phyloP scores from a whole-genome alignment of 1,140 invertebrate genomes.

The Orchestia grillus region DNA sequence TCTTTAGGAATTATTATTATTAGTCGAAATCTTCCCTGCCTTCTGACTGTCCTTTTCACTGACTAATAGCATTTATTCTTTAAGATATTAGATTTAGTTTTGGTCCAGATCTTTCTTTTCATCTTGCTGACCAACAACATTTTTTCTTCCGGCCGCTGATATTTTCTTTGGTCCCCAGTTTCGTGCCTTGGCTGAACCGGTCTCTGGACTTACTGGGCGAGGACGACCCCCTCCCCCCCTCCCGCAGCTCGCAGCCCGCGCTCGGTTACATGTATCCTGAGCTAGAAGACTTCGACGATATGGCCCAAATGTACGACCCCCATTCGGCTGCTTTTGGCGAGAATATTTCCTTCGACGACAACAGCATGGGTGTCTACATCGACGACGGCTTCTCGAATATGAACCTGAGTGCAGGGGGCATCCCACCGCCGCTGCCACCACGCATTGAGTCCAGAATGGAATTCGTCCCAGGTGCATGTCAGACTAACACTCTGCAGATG shows the following conservation, averaged over 20 bases:
- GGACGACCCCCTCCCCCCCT: background rate
- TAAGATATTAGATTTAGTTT: too few species aligned
- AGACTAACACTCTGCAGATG: background rate
- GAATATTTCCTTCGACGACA: constrained; percentile 40
- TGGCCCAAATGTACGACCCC: constrained; percentile 56
- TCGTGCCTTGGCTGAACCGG: constrained; percentile 63
- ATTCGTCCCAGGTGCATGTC: constrained; percentile 21
- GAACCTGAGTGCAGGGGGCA: constrained; percentile 58
- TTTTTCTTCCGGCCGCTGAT: background rate
- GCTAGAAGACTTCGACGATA: constrained; percentile 60
- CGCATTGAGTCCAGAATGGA: constrained; percentile 61
- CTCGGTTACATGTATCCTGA: constrained; percentile 62
- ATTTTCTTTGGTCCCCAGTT: constrained; percentile 53
- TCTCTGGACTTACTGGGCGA: constrained; percentile 65
- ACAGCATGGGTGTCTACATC: constrained; percentile 35
- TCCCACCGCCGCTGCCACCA: constrained; percentile 61
- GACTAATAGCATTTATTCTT: too few species aligned
- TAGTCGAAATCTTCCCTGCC: too few species aligned
- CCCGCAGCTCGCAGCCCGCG: constrained; percentile 55
- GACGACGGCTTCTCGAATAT: constrained; percentile 32
- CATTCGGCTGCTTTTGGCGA: constrained; percentile 60
- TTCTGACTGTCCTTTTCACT: too few species aligned
- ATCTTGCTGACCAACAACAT: too few species aligned
- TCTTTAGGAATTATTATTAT: too few species aligned
- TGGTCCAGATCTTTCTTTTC: too few species aligned